Percentiles rank a stretch among this genome's conserved stretches.
Conservation (phyloP, 2,113 vertebrate genomes). For the Eptesicus fuscus region DNA sequence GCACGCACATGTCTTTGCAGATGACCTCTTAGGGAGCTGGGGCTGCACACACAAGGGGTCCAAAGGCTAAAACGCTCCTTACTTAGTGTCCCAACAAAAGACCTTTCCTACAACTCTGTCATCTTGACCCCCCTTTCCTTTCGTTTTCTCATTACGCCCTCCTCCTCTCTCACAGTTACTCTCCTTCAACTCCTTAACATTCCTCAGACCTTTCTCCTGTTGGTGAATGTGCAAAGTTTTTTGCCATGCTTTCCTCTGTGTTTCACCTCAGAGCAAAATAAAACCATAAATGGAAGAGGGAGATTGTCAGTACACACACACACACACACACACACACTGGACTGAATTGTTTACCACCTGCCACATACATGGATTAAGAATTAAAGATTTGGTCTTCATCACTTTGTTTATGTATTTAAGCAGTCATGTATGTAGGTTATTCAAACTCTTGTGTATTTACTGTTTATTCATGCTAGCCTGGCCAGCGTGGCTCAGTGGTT, state of each 20-base stretch:
- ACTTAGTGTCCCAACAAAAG: neutral
- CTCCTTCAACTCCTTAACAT: neutral
- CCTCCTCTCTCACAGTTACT: neutral
- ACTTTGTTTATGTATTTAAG: neutral
- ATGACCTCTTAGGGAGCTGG: neutral
- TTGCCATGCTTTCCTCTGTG: neutral
- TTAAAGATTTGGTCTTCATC: neutral
- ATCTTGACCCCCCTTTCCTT: neutral
- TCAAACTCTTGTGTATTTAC: neutral
- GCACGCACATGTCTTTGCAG: neutral
- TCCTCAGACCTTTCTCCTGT: neutral
- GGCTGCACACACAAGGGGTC: neutral
- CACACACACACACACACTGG: rapidly evolving
- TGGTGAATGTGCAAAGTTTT: neutral
- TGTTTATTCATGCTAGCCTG: neutral
- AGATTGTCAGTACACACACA: neutral
- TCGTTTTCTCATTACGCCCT: neutral
- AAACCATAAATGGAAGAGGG: neutral
- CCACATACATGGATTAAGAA: neutral
- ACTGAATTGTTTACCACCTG: neutral
- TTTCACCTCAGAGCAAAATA: neutral
- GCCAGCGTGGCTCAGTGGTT: too few species aligned
- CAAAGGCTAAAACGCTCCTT: neutral
- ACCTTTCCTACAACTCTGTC: rapidly evolving
- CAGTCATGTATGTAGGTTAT: neutral